phyloP scores from a whole-genome alignment of 2,113 vertebrate species.

The Phyllopteryx taeniolatus region DNA sequence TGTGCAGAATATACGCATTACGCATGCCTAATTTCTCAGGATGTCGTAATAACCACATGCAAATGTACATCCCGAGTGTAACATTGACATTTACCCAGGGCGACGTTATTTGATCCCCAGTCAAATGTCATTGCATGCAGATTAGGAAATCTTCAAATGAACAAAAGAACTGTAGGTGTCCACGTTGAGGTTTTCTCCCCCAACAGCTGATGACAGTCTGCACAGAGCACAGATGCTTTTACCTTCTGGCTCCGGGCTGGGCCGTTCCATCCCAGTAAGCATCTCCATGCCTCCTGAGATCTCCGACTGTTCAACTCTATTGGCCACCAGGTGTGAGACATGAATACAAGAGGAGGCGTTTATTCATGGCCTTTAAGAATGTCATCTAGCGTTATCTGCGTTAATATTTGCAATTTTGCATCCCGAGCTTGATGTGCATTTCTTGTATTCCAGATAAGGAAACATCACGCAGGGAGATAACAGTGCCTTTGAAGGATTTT shows the following conservation, averaged over 20 bases:
- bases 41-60: slow-evolving; percentile 36
- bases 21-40: slow-evolving; percentile 13
- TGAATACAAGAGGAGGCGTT: slow-evolving; percentile 36
- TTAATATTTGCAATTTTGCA: slow-evolving; percentile 38
- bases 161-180: slow-evolving; percentile 25
- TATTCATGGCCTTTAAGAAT: slow-evolving; percentile 32
- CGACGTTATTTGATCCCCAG: slow-evolving; percentile 51
- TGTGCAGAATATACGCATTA: slow-evolving; percentile 19
- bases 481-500: slow-evolving; percentile 20
- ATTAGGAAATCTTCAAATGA: slow-evolving; percentile 51
- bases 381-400: slow-evolving; percentile 39
- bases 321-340: slow-evolving; percentile 47
- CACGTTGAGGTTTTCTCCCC: slow-evolving; percentile 44
- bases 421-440: slow-evolving; percentile 11
- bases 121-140: slow-evolving; percentile 52
- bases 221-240: slow-evolving; percentile 67
- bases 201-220: slow-evolving; percentile 61
- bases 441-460: slow-evolving; percentile 26
- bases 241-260: slow-evolving; percentile 64
- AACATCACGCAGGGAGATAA: slow-evolving; percentile 30
- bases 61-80: slow-evolving; percentile 38
- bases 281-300: slow-evolving; percentile 55
- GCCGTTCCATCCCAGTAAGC: slow-evolving; percentile 61
- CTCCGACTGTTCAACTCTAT: slow-evolving; percentile 42
- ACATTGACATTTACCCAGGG: slow-evolving; percentile 58